Evolutionary conservation across 2,888 invertebrate species (phyloP).

Genomic region (Caenorhabditis sp.): DNA sequence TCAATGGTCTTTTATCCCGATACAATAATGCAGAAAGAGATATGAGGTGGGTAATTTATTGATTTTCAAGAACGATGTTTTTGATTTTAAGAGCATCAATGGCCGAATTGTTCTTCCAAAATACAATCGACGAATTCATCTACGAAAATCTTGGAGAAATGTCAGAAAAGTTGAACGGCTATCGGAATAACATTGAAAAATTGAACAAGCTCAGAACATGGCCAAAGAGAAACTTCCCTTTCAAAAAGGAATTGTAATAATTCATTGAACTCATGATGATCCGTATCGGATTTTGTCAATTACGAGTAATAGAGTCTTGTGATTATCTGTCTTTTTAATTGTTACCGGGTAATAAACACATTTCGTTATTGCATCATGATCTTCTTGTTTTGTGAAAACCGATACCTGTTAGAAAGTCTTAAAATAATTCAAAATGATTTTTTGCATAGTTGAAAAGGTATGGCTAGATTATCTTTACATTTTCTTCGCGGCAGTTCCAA

Average conservation of each 20-base stretch:
- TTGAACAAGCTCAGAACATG: slow-evolving; percentile 39
- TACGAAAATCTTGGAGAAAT: slow-evolving; percentile 47
- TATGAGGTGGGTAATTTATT: no score
- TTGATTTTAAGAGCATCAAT: slow-evolving; percentile 51
- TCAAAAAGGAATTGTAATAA: slow-evolving; percentile 1
- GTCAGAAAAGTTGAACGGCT: slow-evolving; percentile 37
- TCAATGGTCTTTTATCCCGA: slow-evolving; percentile 21
- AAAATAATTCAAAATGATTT: no score
- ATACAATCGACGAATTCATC: slow-evolving; percentile 63
- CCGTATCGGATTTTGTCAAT: no score
- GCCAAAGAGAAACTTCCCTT: slow-evolving; percentile 39
- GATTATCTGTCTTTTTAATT: no score
- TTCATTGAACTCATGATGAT: no score
- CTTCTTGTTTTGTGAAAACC: no score
- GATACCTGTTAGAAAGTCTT: no score
- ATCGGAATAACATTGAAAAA: slow-evolving; percentile 30
- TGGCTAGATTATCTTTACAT: no score
- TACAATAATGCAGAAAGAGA: slow-evolving; percentile 33
- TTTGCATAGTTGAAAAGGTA: no score
- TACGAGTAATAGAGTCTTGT: no score
- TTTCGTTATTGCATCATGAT: background rate
- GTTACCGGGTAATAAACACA: background rate
- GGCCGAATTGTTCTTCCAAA: slow-evolving; percentile 51
- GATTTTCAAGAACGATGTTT: no score
- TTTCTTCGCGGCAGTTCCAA: no score